Base-by-base conservation (phyloP, 2,888 invertebrate genomes). In the Pterostichus madidus region DNA sequence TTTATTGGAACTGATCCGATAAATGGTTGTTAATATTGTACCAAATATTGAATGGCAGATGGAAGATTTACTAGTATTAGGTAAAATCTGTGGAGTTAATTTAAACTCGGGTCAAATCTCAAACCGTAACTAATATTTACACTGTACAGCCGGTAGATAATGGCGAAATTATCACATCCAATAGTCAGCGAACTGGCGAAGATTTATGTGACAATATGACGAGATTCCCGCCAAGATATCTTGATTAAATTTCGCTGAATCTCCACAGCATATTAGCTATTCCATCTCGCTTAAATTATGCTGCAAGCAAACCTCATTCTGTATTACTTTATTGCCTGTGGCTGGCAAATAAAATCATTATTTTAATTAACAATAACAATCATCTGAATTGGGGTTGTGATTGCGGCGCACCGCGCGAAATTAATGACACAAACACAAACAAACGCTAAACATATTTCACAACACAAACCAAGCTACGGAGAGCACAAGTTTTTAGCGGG, bases 151-250 rank as follows among this genome's bases (percentile, higher is more conserved):
- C 68, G 17, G 64, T 44, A 71, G 68, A 71, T 71, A 71, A 71
- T 71, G 31, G 44, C 7, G 39, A 44, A 71, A 71, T 71, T 71
- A 71, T 71, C 68, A 44, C 44, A 71, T 71, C 68, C 24, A 46
- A 71, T 71, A 71, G 44, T 71, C 68, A 71, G 46, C n/a, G 68
- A 71, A 15, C 68, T 17, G 68, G 31, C 17, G 17, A 8, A 71
- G 68, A 71, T 71, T 71, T 71, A 71, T 71, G 68, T 71, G 68
- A 71, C 68, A 71, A 71, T 71, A 71, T 71, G 68, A 71, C 68
- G 11, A 15, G 68, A 71, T 71, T 13, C 44, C 17, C 68, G 7
- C 64, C 49, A 11, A 64, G 64, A 64, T 64, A 64, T 64, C 64
- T 64, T 64, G 64, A 64, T 64, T 64, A 64, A 64, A 64, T 64